phyloP scores from a whole-genome alignment of 2,113 vertebrate species.

The rat (Rattus norvegicus) region DNA sequence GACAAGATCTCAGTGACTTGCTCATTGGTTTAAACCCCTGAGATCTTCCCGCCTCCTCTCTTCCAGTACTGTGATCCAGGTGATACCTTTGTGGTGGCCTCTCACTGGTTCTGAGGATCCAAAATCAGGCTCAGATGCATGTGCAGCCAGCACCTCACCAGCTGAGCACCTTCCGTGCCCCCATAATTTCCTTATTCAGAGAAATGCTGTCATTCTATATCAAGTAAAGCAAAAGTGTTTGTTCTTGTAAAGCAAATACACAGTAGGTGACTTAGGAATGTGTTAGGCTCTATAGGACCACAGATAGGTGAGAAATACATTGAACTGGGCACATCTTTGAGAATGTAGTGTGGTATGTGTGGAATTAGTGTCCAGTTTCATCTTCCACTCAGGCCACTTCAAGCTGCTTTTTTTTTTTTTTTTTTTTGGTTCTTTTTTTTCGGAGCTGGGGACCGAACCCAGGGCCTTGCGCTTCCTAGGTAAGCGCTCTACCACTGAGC shows the following conservation, averaged over 20 bases:
- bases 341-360: neutral
- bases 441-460: no score
- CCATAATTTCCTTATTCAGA: neutral
- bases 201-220: neutral
- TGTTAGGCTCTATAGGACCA: neutral
- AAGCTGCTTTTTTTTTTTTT: neutral
- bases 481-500: no score
- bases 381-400: neutral
- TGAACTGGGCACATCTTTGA: constrained; percentile 5
- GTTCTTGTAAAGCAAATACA: neutral
- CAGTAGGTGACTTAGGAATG: neutral
- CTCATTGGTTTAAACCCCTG: neutral
- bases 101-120: no score
- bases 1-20: neutral
- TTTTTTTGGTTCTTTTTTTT: no score
- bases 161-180: neutral
- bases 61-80: neutral
- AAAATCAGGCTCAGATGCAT: neutral
- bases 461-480: no score
- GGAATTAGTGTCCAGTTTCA: neutral
- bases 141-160: no score
- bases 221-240: constrained; percentile 43
- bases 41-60: no score
- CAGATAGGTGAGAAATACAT: neutral
- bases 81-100: neutral